These are phyloP conservation scores for Lacerta agilis DNA, from an alignment of 2,797 vertebrate genomes.

Conservation along the genomic window DNA sequence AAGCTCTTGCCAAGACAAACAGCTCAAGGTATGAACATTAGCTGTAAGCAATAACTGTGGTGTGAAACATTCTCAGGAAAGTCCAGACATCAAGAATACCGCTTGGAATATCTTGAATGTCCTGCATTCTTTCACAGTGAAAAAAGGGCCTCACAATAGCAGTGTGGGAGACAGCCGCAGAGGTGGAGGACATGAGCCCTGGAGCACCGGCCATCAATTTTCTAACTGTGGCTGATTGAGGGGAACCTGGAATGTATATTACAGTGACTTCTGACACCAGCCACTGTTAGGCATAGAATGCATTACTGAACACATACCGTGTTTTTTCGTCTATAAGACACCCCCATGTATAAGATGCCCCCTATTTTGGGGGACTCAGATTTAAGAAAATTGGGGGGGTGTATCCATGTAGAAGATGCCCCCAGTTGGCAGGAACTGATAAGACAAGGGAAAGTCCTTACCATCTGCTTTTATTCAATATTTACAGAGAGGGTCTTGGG, in stretches of 20 bases:
- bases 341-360: too few species aligned
- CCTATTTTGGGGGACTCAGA: too few species aligned
- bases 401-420: too few species aligned
- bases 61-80: conserved; percentile 78
- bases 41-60: conserved; percentile 73
- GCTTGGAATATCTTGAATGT: conserved; percentile 79
- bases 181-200: conserved; percentile 43
- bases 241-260: conserved; percentile 59
- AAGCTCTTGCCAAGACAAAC: conserved; percentile 75
- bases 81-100: conserved; percentile 80
- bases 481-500: too few species aligned
- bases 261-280: conserved; percentile 44
- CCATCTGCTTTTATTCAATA: too few species aligned
- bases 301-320: conserved; percentile 19
- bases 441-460: too few species aligned
- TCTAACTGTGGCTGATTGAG: conserved; percentile 55
- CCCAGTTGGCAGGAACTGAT: too few species aligned
- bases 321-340: too few species aligned
- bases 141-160: conserved; percentile 60
- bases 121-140: conserved; percentile 80
- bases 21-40: conserved; percentile 75
- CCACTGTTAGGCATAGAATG: conserved; percentile 34
- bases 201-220: conserved; percentile 65
- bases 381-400: too few species aligned
- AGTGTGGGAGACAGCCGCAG: conserved; percentile 71